Evolutionary conservation across 2,113 vertebrate species (phyloP), one percentile per base, ranked within the genome.

Genomic region (Tamias sibiricus): DNA sequence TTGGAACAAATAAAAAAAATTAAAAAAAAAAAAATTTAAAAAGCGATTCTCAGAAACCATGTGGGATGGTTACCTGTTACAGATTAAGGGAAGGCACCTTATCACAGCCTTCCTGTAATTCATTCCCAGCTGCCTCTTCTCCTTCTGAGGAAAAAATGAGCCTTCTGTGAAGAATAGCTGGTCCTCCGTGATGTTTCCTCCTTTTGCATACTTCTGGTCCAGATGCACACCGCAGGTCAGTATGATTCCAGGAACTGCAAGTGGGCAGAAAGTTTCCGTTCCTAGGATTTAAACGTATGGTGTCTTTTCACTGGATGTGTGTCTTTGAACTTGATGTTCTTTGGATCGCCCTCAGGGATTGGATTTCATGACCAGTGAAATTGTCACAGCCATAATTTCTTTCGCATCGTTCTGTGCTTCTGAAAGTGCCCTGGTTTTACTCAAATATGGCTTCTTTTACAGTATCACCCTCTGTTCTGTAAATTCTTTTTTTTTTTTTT

Each of bases 381-480:
- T 0, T 35, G 13, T 66, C 2, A 0, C 6, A 82, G 72, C 40
- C 28, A 10, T 0, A 0, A 4, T 37, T 72, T 62, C 32, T 37
- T 92, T 85, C 1, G 28, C 44, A 9, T 8, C 14, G 14, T 4
- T 16, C 71, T 35, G 0, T 59, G 0, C 4, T 2, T 9, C 0
- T 6, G 40, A 35, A 86, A 20, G 19, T 49, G 24, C 11, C 12
- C 2, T 1, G 1, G 16, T 59, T 79, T 49, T 22, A 19, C 59
- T 82, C 66, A 83, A 24, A 24, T 54, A 20, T 0, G 0, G 64
- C 30, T 87, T 52, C 85, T 92, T n/a, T n/a, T 22, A 22, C 6
- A 6, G 0, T 9, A 2, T 54, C 37, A n/a, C 30, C 49, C 47
- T 90, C 22, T 6, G 35, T 20, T 72, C 20, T 68, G 0, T 9